Evolutionary conservation across 2,888 invertebrate species (phyloP), one percentile per base, ranked within the genome.

Genomic region (Drosophila demipolita): DNA sequence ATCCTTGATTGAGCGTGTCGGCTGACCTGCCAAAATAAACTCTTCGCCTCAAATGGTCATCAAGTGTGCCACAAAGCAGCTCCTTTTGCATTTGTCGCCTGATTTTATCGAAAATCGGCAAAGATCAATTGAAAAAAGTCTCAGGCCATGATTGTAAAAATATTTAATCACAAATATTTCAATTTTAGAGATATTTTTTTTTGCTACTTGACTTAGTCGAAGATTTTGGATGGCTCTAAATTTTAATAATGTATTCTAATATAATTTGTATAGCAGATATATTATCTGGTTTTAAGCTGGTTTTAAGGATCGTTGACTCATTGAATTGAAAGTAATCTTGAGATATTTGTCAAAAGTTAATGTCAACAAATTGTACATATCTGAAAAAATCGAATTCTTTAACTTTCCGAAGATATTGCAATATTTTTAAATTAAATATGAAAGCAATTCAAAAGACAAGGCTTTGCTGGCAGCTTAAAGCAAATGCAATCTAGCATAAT

Each of bases 11-110:
- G 45, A 49, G 59, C 70, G 29, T 62, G 61, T 53, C 55, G 40
- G 40, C 63, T 50, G 60, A 63, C 57, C 67, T 75, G 73, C 59
- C 73, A 78, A 78, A 73, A 60, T 55, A 59, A 36, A 69, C 58
- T 38, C 38, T 35, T 20, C 32, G 20, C 52, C 26, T 40, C 42
- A 32, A 73, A 78, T 67, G 63, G 49, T 53, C 65, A 52, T 54
- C 15, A 32, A 32, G 23, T 38, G 11, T 9, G 40, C 23, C 49
- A n/a, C 2, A 17, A 36, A 20, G 20, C n/a, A 48, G 20, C 36
- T 29, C 29, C n/a, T 26, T 11, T n/a, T 55, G 9, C 35, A 49
- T 11, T 40, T n/a, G 26, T 15, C 11, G 35, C 33, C 60, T 26
- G 77, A 58, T 66, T 26, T n/a, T 11, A 66, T 62, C 72, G 12